Conservation (phyloP, 2,113 vertebrate species). For the Tachuris rubrigastra region DNA sequence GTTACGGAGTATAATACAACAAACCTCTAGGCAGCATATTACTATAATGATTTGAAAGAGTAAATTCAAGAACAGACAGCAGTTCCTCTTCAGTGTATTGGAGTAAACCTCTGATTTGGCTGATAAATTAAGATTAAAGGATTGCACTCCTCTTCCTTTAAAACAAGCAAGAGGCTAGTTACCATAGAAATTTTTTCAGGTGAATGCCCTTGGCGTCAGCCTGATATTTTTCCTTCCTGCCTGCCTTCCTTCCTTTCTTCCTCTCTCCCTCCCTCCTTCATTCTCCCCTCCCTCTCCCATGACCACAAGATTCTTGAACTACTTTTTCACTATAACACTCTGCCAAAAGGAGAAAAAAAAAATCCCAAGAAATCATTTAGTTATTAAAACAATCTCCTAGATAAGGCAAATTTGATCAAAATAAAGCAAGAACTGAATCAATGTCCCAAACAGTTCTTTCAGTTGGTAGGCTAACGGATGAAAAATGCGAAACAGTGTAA, state of each 20-base stretch:
- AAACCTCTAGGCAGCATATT: neutral
- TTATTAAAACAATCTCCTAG: neutral
- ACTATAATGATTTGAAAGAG: neutral
- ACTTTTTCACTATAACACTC: neutral
- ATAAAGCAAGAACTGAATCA: neutral
- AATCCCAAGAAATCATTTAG: neutral
- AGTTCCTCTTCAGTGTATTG: neutral
- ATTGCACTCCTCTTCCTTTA: neutral
- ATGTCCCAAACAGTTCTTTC: neutral
- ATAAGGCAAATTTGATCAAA: neutral
- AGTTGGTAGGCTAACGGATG: neutral
- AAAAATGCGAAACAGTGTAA: neutral
- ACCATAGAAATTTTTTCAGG: neutral
- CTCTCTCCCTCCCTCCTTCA: too few species aligned
- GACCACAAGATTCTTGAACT: neutral
- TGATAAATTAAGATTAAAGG: neutral
- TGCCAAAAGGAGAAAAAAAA: neutral
- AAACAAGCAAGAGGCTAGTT: neutral
- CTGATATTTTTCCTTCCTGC: neutral
- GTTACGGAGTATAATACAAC: neutral
- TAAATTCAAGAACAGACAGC: neutral
- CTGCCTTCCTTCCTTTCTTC: too few species aligned
- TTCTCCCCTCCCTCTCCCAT: neutral
- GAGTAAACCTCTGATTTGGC: neutral
- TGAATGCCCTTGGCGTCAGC: neutral